A percentile compares a stretch with the other conserved stretches of the same genome.
phyloP scores from a whole-genome alignment of 2,797 vertebrate genomes.

The Dendrocincla tyrannina region DNA sequence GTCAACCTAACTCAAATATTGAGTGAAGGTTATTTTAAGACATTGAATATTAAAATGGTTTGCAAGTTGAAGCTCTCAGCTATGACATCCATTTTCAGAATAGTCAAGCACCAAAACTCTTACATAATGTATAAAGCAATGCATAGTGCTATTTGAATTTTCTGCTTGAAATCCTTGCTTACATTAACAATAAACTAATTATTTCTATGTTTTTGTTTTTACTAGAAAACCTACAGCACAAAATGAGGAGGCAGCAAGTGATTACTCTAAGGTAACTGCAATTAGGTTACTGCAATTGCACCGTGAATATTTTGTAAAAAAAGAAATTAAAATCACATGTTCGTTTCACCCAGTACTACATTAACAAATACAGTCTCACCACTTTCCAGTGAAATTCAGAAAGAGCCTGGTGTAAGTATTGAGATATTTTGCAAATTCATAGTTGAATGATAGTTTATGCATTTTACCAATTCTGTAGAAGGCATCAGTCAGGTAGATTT shows the following conservation, averaged over 20 bases:
- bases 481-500: not conserved
- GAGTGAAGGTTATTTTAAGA: not conserved
- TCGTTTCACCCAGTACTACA: not conserved
- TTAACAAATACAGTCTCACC: not conserved
- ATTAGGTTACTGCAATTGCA: not conserved
- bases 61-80: not conserved
- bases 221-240: slow-evolving; percentile 43
- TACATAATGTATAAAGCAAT: not conserved
- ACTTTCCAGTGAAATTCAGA: not conserved
- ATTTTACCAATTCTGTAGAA: not conserved
- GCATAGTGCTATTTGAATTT: not conserved
- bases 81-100: not conserved
- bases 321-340: not conserved
- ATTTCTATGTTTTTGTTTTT: not conserved
- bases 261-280: slow-evolving; percentile 71
- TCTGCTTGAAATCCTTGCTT: not conserved
- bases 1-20: not conserved
- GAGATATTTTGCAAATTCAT: not conserved
- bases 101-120: not conserved
- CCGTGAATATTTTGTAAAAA: not conserved
- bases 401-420: not conserved
- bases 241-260: slow-evolving; percentile 9
- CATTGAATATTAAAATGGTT: not conserved
- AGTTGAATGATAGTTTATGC: not conserved
- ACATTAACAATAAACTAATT: not conserved